Base-by-base conservation (phyloP, 2,888 invertebrate genomes). In the Eretmocerus hayati region DNA sequence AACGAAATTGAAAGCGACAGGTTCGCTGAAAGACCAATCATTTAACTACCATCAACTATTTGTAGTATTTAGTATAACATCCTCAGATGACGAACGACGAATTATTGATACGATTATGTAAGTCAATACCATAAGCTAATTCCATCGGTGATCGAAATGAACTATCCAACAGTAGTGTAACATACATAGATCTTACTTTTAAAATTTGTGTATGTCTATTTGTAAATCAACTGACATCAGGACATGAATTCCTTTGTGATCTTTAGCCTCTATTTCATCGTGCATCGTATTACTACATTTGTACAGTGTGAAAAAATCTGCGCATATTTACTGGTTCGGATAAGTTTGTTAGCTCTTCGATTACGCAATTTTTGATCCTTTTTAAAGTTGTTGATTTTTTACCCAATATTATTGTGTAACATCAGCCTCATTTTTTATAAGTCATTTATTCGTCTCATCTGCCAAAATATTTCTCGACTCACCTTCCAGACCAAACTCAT, bases 171-270 rank as follows among this genome's bases (percentile, higher is more conserved):
- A 46, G 49, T 52, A 54, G 49, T 44, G 46, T 52, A 48, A 54
- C 46, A 54, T 44, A 49, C 30, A 42, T 54, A 49, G 46, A 52
- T 35, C 46, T 52, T 46, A 48, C 49, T 54, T 50, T 48, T n/a
- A 42, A 53, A 44, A 50, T 59, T 52, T 59, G 56, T 60, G 56
- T 61, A 63, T 56, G 59, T 59, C 55, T 63, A 59, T 58, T 56
- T 58, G 56, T 52, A 54, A 54, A 50, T 42, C 54, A 57, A 59
- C 47, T 55, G 55, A 60, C 57, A 59, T 54, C 57, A 59, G 59
- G 58, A 57, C 59, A 59, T 59, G 52, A 49, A 56, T 58, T 59
- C 48, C 55, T 58, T 55, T 45, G 55, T 54, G 55, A 57, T 59
- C 11, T 60, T 57, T 59, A 50, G 50, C 45, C 46, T 56, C 54